Conservation (phyloP, 2,113 vertebrate genomes). For the Onychorhynchus coronatus region DNA sequence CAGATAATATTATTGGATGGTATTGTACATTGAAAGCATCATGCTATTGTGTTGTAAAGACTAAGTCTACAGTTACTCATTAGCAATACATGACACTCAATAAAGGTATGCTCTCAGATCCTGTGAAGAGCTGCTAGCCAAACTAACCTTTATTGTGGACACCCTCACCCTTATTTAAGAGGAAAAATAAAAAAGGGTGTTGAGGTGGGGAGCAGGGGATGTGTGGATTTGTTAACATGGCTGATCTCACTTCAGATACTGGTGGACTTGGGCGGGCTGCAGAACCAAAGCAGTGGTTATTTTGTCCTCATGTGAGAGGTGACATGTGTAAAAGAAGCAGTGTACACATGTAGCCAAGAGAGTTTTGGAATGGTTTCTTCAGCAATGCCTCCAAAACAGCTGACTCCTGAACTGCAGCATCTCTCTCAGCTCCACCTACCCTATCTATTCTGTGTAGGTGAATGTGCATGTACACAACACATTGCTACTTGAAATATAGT, state of each 20-base stretch:
- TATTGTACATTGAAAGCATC: neutral
- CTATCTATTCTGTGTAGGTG: neutral
- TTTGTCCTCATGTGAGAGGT: neutral
- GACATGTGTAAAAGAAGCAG: neutral
- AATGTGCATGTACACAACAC: neutral
- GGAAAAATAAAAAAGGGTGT: neutral
- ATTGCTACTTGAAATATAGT: neutral
- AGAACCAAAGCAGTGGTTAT: neutral
- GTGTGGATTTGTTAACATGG: neutral
- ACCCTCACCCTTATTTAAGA: neutral
- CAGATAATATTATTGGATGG: neutral
- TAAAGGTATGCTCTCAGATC: neutral
- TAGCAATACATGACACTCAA: neutral
- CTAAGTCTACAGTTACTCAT: neutral
- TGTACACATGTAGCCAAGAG: fast-evolving
- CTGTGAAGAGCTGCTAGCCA: neutral
- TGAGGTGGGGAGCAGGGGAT: neutral
- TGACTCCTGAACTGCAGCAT: neutral
- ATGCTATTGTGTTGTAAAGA: neutral
- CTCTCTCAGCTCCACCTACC: neutral
- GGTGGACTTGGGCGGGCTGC: neutral
- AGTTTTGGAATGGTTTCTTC: neutral
- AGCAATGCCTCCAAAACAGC: neutral
- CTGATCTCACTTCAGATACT: neutral
- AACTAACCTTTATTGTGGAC: neutral